Percentiles rank a stretch among this genome's conserved stretches.
Evolutionary conservation across 2,888 invertebrate genomes (phyloP).

Genomic region (Smittia aterrima): DNA sequence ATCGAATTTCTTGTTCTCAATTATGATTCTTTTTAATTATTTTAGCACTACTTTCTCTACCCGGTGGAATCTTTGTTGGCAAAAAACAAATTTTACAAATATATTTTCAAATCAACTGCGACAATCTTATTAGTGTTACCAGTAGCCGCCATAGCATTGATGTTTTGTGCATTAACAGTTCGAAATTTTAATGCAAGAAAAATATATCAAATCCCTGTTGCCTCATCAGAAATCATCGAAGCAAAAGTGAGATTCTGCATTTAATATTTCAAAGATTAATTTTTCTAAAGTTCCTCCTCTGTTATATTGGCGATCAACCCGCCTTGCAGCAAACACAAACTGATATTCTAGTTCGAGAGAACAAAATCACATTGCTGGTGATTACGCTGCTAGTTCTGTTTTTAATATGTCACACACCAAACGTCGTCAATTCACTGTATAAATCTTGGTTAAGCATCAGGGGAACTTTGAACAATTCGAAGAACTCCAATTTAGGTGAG

Average conservation of each 20-base stretch:
- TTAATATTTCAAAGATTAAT: no score
- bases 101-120: neutral
- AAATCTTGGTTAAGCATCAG: conserved; percentile 27
- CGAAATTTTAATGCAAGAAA: no score
- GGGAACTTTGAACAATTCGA: conserved; percentile 43
- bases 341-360: conserved; percentile 56
- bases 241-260: no score
- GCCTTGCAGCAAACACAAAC: neutral
- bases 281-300: no score
- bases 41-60: neutral
- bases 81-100: neutral
- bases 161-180: neutral
- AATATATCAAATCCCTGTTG: no score
- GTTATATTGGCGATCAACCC: no score
- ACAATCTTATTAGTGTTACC: neutral
- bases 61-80: neutral
- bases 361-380: conserved; percentile 72
- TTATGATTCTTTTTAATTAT: neutral
- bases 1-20: neutral
- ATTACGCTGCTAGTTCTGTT: conserved; percentile 75
- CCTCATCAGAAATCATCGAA: no score
- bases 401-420: conserved; percentile 70
- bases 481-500: conserved; percentile 43
- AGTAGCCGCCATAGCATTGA: neutral
- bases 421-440: conserved; percentile 61